phyloP scores from a whole-genome alignment of 2,888 invertebrate genomes.

The Nomada fabriciana region DNA sequence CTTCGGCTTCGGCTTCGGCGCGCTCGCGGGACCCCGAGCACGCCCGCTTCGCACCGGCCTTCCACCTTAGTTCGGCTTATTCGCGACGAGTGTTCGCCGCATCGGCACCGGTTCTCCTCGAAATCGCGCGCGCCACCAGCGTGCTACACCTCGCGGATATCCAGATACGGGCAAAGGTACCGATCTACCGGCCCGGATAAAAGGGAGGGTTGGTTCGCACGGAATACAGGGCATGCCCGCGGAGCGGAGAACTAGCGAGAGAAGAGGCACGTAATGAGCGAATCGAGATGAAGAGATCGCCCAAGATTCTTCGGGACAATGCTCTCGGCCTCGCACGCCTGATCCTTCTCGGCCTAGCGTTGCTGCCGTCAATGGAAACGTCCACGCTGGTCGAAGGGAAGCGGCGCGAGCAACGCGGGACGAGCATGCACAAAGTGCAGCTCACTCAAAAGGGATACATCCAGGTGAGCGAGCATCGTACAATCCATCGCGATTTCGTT shows the following conservation, averaged over 20 bases:
- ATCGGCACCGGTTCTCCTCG: slow-evolving; percentile 9
- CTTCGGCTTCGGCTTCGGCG: slow-evolving; percentile 23
- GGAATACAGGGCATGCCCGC: too few species aligned
- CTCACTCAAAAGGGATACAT: slow-evolving; percentile 90
- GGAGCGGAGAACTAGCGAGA: too few species aligned
- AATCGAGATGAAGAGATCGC: slow-evolving; percentile 6
- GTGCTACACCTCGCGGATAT: too few species aligned
- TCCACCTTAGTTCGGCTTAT: slow-evolving; percentile 46
- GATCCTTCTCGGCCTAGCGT: background rate
- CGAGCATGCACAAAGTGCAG: slow-evolving; percentile 86
- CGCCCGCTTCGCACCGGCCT: slow-evolving; percentile 47
- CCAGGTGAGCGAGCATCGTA: slow-evolving; percentile 86
- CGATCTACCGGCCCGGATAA: too few species aligned
- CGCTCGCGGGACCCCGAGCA: slow-evolving; percentile 16
- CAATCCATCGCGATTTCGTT: background rate
- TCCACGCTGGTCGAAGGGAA: background rate
- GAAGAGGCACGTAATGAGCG: background rate
- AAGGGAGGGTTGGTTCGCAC: too few species aligned
- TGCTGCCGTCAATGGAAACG: background rate
- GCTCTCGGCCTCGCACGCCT: background rate
- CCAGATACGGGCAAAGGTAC: background rate
- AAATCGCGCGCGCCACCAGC: background rate
- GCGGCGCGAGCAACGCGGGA: slow-evolving; percentile 25
- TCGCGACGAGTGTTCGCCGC: slow-evolving; percentile 46
- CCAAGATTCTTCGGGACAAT: background rate